Conservation (phyloP, 2,797 vertebrate genomes). For the Tamandua tetradactyla region DNA sequence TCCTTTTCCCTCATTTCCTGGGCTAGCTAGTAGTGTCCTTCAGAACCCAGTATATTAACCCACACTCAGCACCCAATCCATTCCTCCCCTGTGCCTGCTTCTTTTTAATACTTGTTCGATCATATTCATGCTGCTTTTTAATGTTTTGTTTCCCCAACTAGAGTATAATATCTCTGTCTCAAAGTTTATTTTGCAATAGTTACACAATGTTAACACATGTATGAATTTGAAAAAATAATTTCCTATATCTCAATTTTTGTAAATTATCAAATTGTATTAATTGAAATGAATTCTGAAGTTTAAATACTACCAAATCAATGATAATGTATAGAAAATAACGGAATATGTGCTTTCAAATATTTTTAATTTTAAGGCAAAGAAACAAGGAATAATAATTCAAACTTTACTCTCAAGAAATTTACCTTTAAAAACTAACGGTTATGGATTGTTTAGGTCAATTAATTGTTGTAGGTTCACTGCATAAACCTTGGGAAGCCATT, state of each 20-base stretch:
- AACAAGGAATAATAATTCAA: neutral
- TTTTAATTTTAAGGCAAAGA: too few species aligned
- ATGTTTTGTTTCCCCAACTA: neutral
- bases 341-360: neutral
- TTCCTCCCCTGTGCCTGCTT: neutral
- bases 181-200: slow-evolving; percentile 21
- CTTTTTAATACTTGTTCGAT: neutral
- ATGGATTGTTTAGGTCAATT: neutral
- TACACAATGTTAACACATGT: neutral
- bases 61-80: too few species aligned
- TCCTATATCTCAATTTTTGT: slow-evolving; percentile 9
- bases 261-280: neutral
- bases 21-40: neutral
- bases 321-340: neutral
- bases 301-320: neutral
- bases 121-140: neutral
- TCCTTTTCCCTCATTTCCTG: rapidly evolving
- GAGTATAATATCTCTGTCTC: neutral
- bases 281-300: neutral
- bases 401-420: neutral
- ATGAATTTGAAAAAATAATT: slow-evolving; percentile 23
- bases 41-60: neutral
- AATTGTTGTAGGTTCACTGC: neutral
- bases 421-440: neutral
- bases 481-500: neutral